Base-by-base conservation (phyloP, 2,797 vertebrate species). In the Platalea minor region DNA sequence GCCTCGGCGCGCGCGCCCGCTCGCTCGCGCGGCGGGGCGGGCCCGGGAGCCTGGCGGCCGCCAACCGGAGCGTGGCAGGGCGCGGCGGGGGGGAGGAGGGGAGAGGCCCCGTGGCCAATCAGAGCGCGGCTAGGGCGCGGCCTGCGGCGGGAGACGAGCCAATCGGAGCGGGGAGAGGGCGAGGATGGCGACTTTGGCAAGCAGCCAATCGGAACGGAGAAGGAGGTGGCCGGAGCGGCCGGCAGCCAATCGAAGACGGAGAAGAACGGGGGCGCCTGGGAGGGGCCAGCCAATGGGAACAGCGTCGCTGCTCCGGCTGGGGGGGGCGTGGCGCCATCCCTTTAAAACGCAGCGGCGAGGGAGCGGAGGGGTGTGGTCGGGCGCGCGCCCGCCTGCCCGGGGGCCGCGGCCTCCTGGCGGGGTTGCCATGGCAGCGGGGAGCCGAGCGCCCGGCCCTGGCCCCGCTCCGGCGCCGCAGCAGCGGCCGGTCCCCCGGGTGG, bases 181-280 rank as follows among this genome's bases (percentile, higher is more conserved):
- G 25, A 24, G 82, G 73, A 33, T 25, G 6, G 70, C 7, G 31
- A 13, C 31, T 16, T 9, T 18, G 33, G 31, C 16, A 17, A 13
- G 0, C 13, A 6, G 75, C 91, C 85, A 95, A 91, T 91, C 28
- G 45, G 8, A 88, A 60, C 43, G 7, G 25, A 53, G 60, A 7
- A 12, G 16, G 72, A 1, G 39, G 65, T 0, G 54, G 19, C 35
- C 9, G 56, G 35, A 39, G 21, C 1, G 5, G 2, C 4, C 17
- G 2, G 0, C 0, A 39, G 10, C 94, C 68, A 95, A 93, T 89
- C 12, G 43, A 8, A 63, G 73, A 16, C 15, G 11, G 23, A 18
- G 20, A 43, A 75, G 19, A 26, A 14, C 8, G 51, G 5, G 24
- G 43, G 18, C 13, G 33, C 46, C 10, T 57, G 57, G 61, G 76